phyloP scores from a whole-genome alignment of 2,113 vertebrate genomes.

The Castor canadensis region DNA sequence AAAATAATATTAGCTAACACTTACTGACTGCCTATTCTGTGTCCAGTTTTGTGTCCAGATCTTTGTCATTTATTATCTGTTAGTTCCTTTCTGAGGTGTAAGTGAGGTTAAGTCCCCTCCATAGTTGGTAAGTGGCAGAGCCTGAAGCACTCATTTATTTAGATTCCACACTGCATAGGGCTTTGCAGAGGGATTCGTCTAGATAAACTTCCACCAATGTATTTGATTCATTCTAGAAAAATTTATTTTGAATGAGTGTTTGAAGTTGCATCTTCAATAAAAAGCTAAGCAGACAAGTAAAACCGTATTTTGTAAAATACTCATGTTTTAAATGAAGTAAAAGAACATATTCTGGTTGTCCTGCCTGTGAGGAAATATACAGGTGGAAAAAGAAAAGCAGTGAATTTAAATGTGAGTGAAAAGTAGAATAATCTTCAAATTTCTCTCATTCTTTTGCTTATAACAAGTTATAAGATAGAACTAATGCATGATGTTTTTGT shows the following conservation, averaged over 20 bases:
- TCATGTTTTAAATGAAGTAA: conserved; percentile 1
- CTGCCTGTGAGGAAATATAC: neutral
- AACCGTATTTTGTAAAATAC: conserved; percentile 28
- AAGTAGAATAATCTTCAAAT: neutral
- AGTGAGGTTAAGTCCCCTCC: neutral
- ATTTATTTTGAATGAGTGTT: neutral
- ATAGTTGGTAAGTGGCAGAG: neutral
- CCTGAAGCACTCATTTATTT: neutral
- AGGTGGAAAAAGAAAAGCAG: neutral
- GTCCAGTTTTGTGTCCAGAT: neutral
- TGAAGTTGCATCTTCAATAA: neutral
- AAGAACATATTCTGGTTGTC: neutral
- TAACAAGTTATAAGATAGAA: too few species aligned
- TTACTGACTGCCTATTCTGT: neutral
- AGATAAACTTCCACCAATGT: neutral
- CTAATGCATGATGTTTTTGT: neutral
- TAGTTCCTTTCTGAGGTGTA: neutral
- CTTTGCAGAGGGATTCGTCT: neutral
- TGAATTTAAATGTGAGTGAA: neutral
- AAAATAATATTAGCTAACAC: neutral
- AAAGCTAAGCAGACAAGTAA: neutral
- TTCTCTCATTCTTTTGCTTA: neutral
- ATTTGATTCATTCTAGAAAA: neutral
- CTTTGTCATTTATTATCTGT: neutral
- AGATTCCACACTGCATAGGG: neutral